Percentiles rank a stretch among this genome's conserved stretches.
phyloP scores from a whole-genome alignment of 2,888 invertebrate species.

The Oscheius sp. region DNA sequence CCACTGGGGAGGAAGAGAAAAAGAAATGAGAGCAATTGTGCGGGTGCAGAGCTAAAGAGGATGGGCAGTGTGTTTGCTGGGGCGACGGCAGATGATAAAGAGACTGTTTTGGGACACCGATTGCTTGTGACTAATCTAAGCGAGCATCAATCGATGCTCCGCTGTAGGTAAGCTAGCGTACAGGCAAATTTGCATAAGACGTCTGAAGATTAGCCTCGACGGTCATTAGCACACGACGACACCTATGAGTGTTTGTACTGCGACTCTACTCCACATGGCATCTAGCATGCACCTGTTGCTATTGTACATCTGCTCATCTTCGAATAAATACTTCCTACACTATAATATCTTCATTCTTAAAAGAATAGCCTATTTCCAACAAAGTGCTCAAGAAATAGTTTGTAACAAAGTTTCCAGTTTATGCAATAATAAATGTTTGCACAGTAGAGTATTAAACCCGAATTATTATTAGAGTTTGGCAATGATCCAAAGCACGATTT shows the following conservation, averaged over 20 bases:
- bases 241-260: constrained; percentile 33
- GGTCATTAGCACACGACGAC: constrained; percentile 36
- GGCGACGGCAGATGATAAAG: constrained; percentile 31
- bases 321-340: not conserved
- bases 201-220: constrained; percentile 37
- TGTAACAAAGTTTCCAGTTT: too few relatives aligned
- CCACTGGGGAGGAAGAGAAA: not conserved
- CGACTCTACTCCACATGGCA: constrained; percentile 36
- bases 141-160: constrained; percentile 32
- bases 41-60: not conserved
- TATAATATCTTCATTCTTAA: too few relatives aligned
- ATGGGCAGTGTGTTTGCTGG: constrained; percentile 10
- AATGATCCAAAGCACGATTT: too few relatives aligned
- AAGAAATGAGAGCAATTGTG: not conserved
- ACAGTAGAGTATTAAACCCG: too few relatives aligned
- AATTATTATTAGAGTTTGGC: too few relatives aligned
- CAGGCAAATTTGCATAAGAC: constrained; percentile 37
- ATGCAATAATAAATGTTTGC: too few relatives aligned
- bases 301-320: constrained; percentile 21
- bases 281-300: constrained; percentile 29
- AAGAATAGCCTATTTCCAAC: too few relatives aligned
- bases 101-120: constrained; percentile 29
- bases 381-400: too few relatives aligned
- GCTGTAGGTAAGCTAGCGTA: constrained; percentile 30
- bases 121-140: constrained; percentile 35